Conservation (phyloP, 2,797 vertebrate species). For the Morus bassanus region DNA sequence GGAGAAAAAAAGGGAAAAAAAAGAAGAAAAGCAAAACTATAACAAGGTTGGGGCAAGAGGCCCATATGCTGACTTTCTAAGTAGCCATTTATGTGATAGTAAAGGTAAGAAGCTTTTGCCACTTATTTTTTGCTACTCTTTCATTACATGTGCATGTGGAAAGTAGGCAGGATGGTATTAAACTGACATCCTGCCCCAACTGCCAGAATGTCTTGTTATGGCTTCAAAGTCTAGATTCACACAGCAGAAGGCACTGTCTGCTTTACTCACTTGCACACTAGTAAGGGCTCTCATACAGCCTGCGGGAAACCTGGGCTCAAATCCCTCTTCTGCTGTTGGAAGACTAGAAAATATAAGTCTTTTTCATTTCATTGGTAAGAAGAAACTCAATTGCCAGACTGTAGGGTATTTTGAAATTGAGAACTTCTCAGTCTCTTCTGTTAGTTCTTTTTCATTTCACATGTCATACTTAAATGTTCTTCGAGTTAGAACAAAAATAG, state of each 20-base stretch:
- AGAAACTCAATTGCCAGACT: constrained; percentile 66
- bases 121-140: constrained; percentile 28
- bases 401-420: constrained; percentile 60
- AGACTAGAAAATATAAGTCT: constrained; percentile 39
- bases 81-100: background rate
- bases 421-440: constrained; percentile 63
- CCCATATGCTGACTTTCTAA: constrained; percentile 52
- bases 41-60: constrained; percentile 15
- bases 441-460: constrained; percentile 52
- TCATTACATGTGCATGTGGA: constrained; percentile 28
- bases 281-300: constrained; percentile 54
- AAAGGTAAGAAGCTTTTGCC: constrained; percentile 56
- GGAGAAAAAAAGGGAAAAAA: background rate
- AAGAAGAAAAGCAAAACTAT: background rate
- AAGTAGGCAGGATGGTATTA: constrained; percentile 38
- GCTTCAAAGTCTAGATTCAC: constrained; percentile 62
- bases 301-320: constrained; percentile 66
- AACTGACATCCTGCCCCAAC: constrained; percentile 62
- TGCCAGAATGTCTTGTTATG: constrained; percentile 67
- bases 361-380: constrained; percentile 37
- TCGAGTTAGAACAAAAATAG: constrained; percentile 46
- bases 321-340: constrained; percentile 50
- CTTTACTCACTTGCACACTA: constrained; percentile 56
- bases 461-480: constrained; percentile 55
- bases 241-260: constrained; percentile 71